Evolutionary conservation across 2,113 vertebrate genomes (phyloP).

Genomic region (Tetrao urogallus): DNA sequence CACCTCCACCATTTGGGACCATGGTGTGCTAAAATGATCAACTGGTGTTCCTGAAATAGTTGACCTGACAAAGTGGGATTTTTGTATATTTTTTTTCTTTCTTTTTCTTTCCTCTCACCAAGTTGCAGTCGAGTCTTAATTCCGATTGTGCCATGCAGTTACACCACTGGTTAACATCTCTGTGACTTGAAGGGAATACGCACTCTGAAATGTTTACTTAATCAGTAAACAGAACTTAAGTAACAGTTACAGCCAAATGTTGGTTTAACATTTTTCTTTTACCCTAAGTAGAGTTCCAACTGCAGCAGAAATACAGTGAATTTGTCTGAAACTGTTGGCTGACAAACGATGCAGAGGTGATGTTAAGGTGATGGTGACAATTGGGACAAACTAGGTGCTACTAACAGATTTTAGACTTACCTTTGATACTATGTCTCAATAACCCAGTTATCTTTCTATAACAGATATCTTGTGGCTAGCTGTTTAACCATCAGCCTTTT

Average conservation of each 20-base stretch:
- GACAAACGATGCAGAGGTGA: not conserved
- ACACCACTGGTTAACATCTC: not conserved
- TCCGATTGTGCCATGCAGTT: not conserved
- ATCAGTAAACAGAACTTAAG: not conserved
- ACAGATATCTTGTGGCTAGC: not conserved
- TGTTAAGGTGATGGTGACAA: not conserved
- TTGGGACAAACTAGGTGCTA: not conserved
- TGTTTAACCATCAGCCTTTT: not conserved
- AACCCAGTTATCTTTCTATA: not conserved
- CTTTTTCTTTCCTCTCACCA: not conserved
- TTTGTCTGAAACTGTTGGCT: not conserved
- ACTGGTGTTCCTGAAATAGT: not conserved
- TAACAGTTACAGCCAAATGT: not conserved
- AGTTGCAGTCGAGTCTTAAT: not conserved
- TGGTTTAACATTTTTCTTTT: not conserved
- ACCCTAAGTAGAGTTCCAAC: not conserved
- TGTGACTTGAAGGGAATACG: not conserved
- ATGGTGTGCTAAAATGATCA: not conserved
- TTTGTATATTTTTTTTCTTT: fast-evolving
- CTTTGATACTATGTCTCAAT: not conserved
- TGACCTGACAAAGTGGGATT: conserved; percentile 2
- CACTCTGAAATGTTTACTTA: not conserved
- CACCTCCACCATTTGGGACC: not conserved
- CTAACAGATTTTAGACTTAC: not conserved
- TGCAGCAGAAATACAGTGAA: not conserved